These are phyloP conservation scores for Epizoanthus fatuus DNA, from an alignment of 92 coral and sea anemone species.

Conservation along the genomic window DNA sequence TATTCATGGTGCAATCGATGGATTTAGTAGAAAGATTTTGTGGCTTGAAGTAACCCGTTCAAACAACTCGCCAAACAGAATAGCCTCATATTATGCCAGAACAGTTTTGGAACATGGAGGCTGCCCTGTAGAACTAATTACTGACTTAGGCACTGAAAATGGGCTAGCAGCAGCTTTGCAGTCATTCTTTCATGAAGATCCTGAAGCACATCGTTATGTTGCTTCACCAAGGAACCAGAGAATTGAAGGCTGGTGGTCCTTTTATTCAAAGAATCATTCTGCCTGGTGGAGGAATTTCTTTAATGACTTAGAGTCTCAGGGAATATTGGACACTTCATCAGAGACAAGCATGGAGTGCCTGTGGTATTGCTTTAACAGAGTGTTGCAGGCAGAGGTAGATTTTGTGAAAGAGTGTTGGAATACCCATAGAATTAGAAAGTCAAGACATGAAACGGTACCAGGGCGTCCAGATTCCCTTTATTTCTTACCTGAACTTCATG, in stretches of 20 bases:
- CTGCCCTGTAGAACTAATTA: conserved; percentile 51
- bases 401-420: conserved; percentile 66
- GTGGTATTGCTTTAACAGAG: conserved; percentile 55
- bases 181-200: conserved; percentile 59
- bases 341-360: conserved; percentile 53
- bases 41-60: conserved; percentile 53
- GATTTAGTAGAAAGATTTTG: conserved; percentile 41
- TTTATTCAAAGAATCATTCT: conserved; percentile 36
- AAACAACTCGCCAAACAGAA: conserved; percentile 57
- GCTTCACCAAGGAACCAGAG: conserved; percentile 69
- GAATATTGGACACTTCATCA: conserved; percentile 51
- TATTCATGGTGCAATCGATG: not conserved
- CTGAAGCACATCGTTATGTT: conserved; percentile 62
- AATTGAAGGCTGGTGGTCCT: conserved; percentile 65
- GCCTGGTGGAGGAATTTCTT: not conserved
- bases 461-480: conserved; percentile 66
- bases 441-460: conserved; percentile 44
- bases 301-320: conserved; percentile 44
- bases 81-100: conserved; percentile 32
- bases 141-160: conserved; percentile 63
- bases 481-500: conserved; percentile 58
- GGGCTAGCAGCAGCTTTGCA: conserved; percentile 63
- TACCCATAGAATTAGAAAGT: conserved; percentile 56
- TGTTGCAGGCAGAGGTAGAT: conserved; percentile 45
- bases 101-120: conserved; percentile 40